Base-by-base conservation (phyloP, 2,113 vertebrate species). In the Serilophus lunatus region DNA sequence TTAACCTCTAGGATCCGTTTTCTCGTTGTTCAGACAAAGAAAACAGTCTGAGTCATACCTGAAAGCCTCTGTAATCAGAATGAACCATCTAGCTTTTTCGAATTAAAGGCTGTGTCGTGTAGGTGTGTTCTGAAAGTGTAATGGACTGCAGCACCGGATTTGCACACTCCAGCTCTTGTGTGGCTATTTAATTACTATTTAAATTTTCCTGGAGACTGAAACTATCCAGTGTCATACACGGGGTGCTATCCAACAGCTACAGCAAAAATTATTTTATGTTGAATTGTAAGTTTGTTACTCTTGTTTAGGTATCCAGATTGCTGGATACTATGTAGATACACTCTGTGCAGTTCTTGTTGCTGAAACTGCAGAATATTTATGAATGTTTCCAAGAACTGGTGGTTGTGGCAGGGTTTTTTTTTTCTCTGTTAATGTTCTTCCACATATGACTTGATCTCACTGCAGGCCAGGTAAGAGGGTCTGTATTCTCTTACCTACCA, bases 1-100 rank as follows among this genome's bases (percentile, higher is more conserved):
- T 93, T 93, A 83, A 65, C 74, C 84, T 84, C 31, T 0, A 40
- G 82, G 74, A 83, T 93, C 78, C 64, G 0, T 90, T 89, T 87
- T 60, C 57, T 82, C 53, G 31, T 94, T 92, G 81, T 93, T 93
- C 57, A 82, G 53, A 76, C 65, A 85, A 95, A 31, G 82, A 75
- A 95, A 89, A 82, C 81, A 78, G 42, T 65, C 15, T 89, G 93
- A 92, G 57, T 95, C 95, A 94, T 40, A 82, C 29, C 78, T 87
- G 78, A 82, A 66, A 85, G 49, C 61, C 12, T 65, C 36, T 36
- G 28, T 79, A 86, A 85, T 87, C 90, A 80, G 65, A 79, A 51
- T 19, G 49, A 80, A 40, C 1, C 6, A 93, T 80, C 93, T 87
- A 13, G 49, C 64, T 72, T 83, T 81, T 82, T 54, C 49, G 6